Evolutionary conservation across 2,888 invertebrate species (phyloP).

Genomic region (Glyphotaelius pellucidus): DNA sequence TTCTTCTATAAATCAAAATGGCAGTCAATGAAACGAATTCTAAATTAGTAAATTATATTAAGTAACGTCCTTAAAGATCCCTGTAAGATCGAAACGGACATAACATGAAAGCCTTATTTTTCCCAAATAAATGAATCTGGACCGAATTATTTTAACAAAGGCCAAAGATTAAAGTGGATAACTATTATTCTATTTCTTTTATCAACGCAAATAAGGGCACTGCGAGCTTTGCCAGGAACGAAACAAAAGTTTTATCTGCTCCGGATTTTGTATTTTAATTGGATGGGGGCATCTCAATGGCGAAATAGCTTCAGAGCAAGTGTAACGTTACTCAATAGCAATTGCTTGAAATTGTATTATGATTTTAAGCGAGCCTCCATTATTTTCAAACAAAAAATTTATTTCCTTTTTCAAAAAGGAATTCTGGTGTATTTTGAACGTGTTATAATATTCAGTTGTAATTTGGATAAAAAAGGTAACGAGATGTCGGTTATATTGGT

Average conservation of each 20-base stretch:
- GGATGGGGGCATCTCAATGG: conserved; percentile 21
- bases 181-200: background rate
- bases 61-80: background rate
- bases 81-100: background rate
- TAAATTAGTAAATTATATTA: background rate
- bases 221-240: conserved; percentile 3
- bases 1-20: background rate
- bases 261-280: conserved; percentile 28
- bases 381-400: background rate
- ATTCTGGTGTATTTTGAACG: background rate
- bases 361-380: background rate
- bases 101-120: background rate
- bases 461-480: background rate
- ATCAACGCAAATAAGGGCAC: background rate
- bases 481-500: no score
- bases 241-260: conserved; percentile 7
- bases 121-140: background rate
- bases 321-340: background rate
- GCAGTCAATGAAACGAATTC: background rate
- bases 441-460: no score
- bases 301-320: background rate
- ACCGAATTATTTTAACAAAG: background rate
- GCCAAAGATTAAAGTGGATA: background rate
- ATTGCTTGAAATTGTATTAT: background rate
- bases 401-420: background rate